Conservation (phyloP, 2,888 invertebrate genomes). For the Synanthedon vespiformis region DNA sequence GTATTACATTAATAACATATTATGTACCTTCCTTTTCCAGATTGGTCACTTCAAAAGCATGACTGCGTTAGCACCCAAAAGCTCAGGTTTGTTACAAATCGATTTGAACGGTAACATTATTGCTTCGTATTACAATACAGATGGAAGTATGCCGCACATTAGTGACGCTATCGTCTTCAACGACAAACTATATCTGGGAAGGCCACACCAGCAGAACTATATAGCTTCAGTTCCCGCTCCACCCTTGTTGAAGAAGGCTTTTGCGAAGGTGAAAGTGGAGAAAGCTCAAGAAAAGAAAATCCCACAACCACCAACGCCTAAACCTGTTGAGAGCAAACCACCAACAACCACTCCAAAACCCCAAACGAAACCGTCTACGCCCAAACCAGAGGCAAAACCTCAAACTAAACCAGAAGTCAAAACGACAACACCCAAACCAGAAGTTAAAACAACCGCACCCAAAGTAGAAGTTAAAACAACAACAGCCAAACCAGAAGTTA, state of each 20-base stretch:
- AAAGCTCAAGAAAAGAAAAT: conserved; percentile 3
- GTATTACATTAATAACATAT: neutral
- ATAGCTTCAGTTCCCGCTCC: conserved; percentile 74
- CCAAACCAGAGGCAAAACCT: conserved; percentile 10
- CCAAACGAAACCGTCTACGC: conserved; percentile 10
- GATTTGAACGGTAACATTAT: conserved; percentile 80
- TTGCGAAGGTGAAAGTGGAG: conserved; percentile 16
- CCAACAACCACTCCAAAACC: conserved; percentile 12
- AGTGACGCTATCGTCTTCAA: conserved; percentile 77
- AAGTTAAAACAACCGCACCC: conserved; percentile 9
- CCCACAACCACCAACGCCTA: conserved; percentile 7
- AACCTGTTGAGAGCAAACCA: conserved; percentile 15
- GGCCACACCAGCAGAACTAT: conserved; percentile 73
- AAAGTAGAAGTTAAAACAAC: conserved; percentile 10
- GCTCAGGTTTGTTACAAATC: conserved; percentile 73
- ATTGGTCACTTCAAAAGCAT: conserved; percentile 74
- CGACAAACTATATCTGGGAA: conserved; percentile 75
- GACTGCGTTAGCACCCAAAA: conserved; percentile 37
- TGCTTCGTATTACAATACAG: conserved; percentile 74
- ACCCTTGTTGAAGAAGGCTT: conserved; percentile 54
- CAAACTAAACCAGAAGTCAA: conserved; percentile 7
- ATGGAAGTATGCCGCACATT: conserved; percentile 62
- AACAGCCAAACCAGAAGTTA: conserved; percentile 13
- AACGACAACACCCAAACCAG: conserved; percentile 4
- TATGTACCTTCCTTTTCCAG: conserved; percentile 37